Percentiles rank a stretch among this genome's conserved stretches.
phyloP scores from a whole-genome alignment of 2,113 vertebrate species.

The Chunga burmeisteri region DNA sequence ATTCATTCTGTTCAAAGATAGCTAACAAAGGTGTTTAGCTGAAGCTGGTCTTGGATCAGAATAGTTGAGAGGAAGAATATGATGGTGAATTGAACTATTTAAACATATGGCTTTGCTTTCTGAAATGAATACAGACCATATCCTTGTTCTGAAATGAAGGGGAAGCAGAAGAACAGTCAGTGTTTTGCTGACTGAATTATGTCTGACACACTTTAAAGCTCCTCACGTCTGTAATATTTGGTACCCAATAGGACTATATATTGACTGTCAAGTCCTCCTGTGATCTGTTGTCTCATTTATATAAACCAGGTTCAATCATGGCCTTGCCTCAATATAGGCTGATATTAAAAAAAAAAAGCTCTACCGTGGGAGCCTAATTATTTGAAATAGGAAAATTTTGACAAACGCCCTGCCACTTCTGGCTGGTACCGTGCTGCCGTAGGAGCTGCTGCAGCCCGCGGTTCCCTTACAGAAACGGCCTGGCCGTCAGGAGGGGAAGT shows the following conservation, averaged over 20 bases:
- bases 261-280: not conserved
- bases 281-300: not conserved
- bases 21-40: not conserved
- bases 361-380: not conserved
- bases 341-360: not conserved
- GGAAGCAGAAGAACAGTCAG: not conserved
- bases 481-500: not conserved
- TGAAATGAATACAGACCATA: not conserved
- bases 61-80: not conserved
- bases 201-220: not conserved
- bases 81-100: not conserved
- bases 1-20: not conserved
- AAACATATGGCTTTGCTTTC: not conserved
- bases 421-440: not conserved
- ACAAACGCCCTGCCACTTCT: not conserved
- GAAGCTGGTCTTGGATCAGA: not conserved
- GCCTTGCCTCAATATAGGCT: not conserved
- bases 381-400: not conserved
- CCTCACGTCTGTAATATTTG: not conserved
- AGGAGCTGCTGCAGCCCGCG: not conserved
- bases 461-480: not conserved
- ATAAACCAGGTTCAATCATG: not conserved
- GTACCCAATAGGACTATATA: not conserved
- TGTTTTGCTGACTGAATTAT: not conserved
- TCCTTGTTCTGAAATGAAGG: not conserved